phyloP scores from a whole-genome alignment of 2,888 invertebrate species.

The Dryobotodes eremita region DNA sequence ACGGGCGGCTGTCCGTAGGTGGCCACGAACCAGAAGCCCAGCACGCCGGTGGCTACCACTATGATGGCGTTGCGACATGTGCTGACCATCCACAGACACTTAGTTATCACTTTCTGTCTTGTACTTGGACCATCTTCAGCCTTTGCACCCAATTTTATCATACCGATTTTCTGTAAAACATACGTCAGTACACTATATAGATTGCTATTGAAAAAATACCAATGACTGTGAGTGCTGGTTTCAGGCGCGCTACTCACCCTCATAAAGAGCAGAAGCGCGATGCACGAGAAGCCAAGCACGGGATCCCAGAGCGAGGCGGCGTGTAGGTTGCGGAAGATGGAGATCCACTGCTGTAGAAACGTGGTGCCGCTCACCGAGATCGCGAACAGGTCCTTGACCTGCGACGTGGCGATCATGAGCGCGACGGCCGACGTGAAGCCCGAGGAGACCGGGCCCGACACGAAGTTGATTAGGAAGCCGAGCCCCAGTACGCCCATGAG shows the following conservation, averaged over 20 bases:
- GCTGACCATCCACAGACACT: slow-evolving; percentile 94
- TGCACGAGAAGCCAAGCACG: slow-evolving; percentile 94
- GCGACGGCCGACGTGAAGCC: slow-evolving; percentile 98
- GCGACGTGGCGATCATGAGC: slow-evolving; percentile 96
- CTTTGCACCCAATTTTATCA: slow-evolving; percentile 91
- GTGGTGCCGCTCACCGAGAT: slow-evolving; percentile 93
- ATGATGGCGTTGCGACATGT: slow-evolving; percentile 96
- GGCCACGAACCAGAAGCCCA: slow-evolving; percentile 92
- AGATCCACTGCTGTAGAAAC: slow-evolving; percentile 94
- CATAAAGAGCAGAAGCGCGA: slow-evolving; percentile 94
- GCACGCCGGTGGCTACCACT: slow-evolving; percentile 93
- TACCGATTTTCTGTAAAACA: slow-evolving; percentile 91
- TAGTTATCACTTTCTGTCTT: slow-evolving; percentile 91
- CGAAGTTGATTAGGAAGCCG: slow-evolving; percentile 97
- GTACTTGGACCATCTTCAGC: slow-evolving; percentile 89
- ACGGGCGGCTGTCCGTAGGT: slow-evolving; percentile 91
- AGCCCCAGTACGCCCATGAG: slow-evolving; percentile 96
- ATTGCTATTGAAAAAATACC: not conserved
- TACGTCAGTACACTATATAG: not conserved
- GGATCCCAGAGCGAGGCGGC: slow-evolving; percentile 93
- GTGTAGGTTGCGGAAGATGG: slow-evolving; percentile 93
- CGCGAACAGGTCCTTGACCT: slow-evolving; percentile 95
- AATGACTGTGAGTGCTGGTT: too few relatives aligned
- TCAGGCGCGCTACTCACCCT: slow-evolving; percentile 90
- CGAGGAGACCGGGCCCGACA: slow-evolving; percentile 96